These are phyloP conservation scores for Pseudeuparius sepicola DNA, from an alignment of 2,888 invertebrate species.

Conservation along the genomic window DNA sequence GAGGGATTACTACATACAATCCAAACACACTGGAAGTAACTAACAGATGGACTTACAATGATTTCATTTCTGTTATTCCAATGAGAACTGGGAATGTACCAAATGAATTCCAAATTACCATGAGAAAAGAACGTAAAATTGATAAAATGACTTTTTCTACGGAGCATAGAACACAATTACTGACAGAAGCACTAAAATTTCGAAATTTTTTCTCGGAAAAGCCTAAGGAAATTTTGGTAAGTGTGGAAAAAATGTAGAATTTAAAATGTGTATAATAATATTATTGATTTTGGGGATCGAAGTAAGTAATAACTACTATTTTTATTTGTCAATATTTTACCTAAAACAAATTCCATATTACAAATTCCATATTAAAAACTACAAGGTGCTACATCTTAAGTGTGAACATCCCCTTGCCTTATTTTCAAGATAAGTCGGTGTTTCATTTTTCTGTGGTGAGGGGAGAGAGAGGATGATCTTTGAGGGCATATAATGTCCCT, in stretches of 20 bases:
- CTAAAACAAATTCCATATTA: not conserved
- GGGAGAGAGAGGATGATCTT: too few species aligned
- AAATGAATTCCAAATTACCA: slow-evolving; percentile 69
- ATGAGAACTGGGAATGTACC: slow-evolving; percentile 42
- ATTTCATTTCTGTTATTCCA: slow-evolving; percentile 32
- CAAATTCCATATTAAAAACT: not conserved
- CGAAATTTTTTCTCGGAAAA: slow-evolving; percentile 72
- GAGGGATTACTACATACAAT: slow-evolving; percentile 95
- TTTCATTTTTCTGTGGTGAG: too few species aligned
- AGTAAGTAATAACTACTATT: too few species aligned
- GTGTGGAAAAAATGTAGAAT: too few species aligned
- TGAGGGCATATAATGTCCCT: too few species aligned
- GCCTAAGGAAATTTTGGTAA: slow-evolving; percentile 66
- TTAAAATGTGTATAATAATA: too few species aligned
- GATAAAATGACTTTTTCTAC: slow-evolving; percentile 96
- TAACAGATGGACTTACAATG: slow-evolving; percentile 73
- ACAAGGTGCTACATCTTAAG: not conserved
- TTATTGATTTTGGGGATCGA: too few species aligned
- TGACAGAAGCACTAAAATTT: slow-evolving; percentile 83
- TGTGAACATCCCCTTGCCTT: too few species aligned
- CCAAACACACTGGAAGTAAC: slow-evolving; percentile 83
- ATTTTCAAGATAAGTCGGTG: too few species aligned
- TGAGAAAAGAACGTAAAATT: slow-evolving; percentile 82
- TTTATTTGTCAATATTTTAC: not conserved
- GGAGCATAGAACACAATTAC: slow-evolving; percentile 83